Evolutionary conservation across 2,888 invertebrate genomes (phyloP).

Genomic region (Uloborus plumipes): DNA sequence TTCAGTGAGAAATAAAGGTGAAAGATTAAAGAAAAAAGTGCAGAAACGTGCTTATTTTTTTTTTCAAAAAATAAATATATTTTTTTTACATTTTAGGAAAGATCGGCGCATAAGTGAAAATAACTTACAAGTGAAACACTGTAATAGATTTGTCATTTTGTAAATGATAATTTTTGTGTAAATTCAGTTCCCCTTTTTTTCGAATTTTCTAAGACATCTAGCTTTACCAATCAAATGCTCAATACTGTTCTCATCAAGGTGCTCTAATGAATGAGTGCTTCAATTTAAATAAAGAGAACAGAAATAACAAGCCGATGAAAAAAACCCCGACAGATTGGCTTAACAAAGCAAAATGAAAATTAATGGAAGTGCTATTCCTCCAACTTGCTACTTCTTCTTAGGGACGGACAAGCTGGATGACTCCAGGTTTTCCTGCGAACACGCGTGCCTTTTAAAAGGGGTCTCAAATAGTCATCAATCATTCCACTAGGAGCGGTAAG

Average conservation of each 20-base stretch:
- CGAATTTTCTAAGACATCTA: neutral
- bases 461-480: constrained; percentile 63
- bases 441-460: constrained; percentile 63
- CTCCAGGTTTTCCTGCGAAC: constrained; percentile 22
- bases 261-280: constrained; percentile 37
- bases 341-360: constrained; percentile 64
- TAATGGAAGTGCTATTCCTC: constrained; percentile 53
- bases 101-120: no score
- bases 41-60: no score
- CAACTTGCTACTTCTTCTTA: constrained; percentile 48
- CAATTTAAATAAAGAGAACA: constrained; percentile 27
- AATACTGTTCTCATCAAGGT: constrained; percentile 28
- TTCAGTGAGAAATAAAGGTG: no score
- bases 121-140: no score
- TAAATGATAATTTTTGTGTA: neutral
- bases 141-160: neutral
- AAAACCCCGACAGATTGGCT: constrained; percentile 40
- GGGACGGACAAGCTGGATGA: constrained; percentile 30
- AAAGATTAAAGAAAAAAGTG: no score
- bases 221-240: neutral
- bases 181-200: neutral
- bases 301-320: constrained; percentile 20
- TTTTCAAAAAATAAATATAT: no score
- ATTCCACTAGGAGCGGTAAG: constrained; percentile 20
- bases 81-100: no score